Base-by-base conservation (phyloP, 2,113 vertebrate genomes). In the Syngnathus floridae region DNA sequence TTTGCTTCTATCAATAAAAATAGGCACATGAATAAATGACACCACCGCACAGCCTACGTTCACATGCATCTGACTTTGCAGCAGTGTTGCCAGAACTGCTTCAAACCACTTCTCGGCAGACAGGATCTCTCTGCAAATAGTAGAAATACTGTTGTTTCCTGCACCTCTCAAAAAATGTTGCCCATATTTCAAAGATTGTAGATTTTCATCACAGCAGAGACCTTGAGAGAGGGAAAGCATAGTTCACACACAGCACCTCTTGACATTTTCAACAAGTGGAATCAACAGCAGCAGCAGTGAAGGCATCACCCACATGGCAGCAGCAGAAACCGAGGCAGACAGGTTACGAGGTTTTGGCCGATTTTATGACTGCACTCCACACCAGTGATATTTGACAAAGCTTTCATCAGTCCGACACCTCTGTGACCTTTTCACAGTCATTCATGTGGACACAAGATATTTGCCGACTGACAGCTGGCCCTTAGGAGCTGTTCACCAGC, bases 81-180 rank as follows among this genome's bases (percentile, higher is more conserved):
- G 68, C 8, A 14, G 19, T 1, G 0, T 16, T 35, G 78, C 63
- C 74, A 82, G 71, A 64, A 66, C 43, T 71, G 62, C 73, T 73
- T 68, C 69, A 76, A 78, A 78, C 67, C 70, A 71, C 66, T 48
- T 62, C 19, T 58, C 21, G 62, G 73, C 62, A 64, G 45, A 36
- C 54, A 55, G n/a, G 48, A 76, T 78, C 62, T 67, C 43, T 37
- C 45, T 59, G 45, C 67, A 52, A 67, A 69, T 60, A 63, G 40
- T 61, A 73, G 4, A 8, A 59, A 62, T 56, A 13, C 69, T 31
- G 8, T 38, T 62, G 35, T 35, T 31, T 56, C 22, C 57, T 55
- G 63, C 40, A 45, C 31, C 26, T 70, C 17, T 52, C 26, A 26
- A 51, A 60, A 49, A 35, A 16, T 40, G 35, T 19, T 35, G 59